Base-by-base conservation (phyloP, 1,140 invertebrate species). In the Zaprionus taronus region DNA sequence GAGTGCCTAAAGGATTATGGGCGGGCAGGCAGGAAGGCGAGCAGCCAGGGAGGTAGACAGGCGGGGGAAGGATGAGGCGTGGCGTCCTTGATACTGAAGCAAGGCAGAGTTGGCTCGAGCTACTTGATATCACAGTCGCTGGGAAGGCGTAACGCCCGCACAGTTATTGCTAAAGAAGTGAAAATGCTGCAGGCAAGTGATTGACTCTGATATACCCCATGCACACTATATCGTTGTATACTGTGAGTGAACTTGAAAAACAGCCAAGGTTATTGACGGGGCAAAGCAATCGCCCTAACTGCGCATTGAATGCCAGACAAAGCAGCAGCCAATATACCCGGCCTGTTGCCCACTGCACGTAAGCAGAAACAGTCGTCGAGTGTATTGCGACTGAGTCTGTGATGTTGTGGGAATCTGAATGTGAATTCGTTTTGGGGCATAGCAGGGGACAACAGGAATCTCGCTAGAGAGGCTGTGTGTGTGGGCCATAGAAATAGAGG, bases 1-100 rank as follows among this genome's bases (percentile, higher is more conserved):
- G 60, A 36, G 53, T 65, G 78, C 83, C 84, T 78, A 84, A 84
- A 89, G 81, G 84, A 87, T 84, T 87, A 83, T 62, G 51, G 73
- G 44, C 65, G 41, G 70, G 68, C 77, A 51, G 14, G 14, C 53
- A 56, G 61, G 5, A 26, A 62, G 70, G 57, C 77, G 38, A 4
- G 6, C 55, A 53, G 60, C 9, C 34, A 55, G 56, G 60, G 51
- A 64, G 24, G 63, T 34, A 34, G 9, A 34, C 31, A 79, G 55
- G 47, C 66, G 24, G 15, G 15, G 60, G 60, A 51, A 6, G 17
- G 41, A 26, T 11, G 7, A 56, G 24, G 7, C 60, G 28, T 31
- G 36, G 22, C 41, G 61, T 56, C 41, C 69, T 71, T 72, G 69
- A 61, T 24, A 20, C 56, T 49, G 28, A 34, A 31, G 66, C 17